phyloP scores from a whole-genome alignment of 2,113 vertebrate genomes.

The Mastomys coucha region DNA sequence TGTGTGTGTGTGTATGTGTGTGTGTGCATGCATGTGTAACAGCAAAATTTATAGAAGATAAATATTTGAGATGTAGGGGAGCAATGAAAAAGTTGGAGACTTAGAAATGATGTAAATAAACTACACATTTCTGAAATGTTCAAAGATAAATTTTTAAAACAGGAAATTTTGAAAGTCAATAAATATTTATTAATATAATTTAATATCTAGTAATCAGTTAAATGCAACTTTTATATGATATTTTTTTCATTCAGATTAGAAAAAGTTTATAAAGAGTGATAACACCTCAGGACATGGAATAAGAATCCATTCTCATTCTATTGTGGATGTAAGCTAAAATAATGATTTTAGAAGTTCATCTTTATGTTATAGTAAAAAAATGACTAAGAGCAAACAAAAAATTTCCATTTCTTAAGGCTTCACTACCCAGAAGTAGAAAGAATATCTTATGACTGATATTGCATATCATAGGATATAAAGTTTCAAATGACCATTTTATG shows the following conservation, averaged over 20 bases:
- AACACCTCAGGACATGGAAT: not conserved
- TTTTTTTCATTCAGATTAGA: not conserved
- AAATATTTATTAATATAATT: not conserved
- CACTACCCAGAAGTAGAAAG: not conserved
- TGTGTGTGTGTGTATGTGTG: not conserved
- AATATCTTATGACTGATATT: not conserved
- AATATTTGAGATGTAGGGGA: not conserved
- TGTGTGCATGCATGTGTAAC: not conserved
- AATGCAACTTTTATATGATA: not conserved
- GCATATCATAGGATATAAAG: not conserved
- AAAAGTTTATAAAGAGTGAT: not conserved
- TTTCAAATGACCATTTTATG: not conserved
- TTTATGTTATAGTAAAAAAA: not conserved
- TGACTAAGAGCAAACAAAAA: not conserved
- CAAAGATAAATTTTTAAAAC: not conserved
- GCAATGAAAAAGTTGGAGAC: not conserved
- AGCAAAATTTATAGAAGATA: not conserved
- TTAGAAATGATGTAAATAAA: not conserved
- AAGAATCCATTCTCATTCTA: not conserved
- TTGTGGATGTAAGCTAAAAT: not conserved
- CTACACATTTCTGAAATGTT: not conserved
- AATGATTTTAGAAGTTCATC: not conserved
- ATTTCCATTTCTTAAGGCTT: not conserved
- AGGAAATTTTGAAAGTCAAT: not conserved
- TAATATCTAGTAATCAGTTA: not conserved